Evolutionary conservation across 2,888 invertebrate genomes (phyloP).

Genomic region (Nymphalis urticae): DNA sequence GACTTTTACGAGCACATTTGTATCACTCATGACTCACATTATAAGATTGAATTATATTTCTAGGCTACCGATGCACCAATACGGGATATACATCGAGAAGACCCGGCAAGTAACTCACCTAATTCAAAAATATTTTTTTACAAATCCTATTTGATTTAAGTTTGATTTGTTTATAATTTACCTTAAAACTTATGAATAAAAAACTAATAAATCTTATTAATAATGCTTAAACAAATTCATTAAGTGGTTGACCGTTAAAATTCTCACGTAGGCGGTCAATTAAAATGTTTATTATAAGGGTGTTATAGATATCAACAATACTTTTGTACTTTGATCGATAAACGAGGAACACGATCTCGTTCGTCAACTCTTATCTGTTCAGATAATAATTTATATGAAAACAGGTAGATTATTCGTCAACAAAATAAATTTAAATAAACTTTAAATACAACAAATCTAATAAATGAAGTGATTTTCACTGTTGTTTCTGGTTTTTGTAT

Average conservation of each 20-base stretch:
- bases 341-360: background rate
- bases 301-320: background rate
- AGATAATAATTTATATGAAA: background rate
- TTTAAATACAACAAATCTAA: background rate
- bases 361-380: background rate
- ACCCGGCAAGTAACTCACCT: no score
- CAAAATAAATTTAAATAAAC: background rate
- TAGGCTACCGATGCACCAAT: no score
- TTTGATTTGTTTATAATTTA: no score
- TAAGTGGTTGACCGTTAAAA: background rate
- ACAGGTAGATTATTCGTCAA: background rate
- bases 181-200: background rate
- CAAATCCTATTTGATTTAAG: no score
- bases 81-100: no score
- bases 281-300: background rate
- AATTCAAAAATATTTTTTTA: no score
- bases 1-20: no score
- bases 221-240: background rate
- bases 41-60: no score
- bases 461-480: no score
- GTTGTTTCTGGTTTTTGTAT: no score
- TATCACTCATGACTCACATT: no score
- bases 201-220: background rate
- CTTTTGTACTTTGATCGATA: background rate
- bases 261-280: background rate